Conservation (phyloP, 1,140 invertebrate genomes). For the Tetranychus urticae region DNA sequence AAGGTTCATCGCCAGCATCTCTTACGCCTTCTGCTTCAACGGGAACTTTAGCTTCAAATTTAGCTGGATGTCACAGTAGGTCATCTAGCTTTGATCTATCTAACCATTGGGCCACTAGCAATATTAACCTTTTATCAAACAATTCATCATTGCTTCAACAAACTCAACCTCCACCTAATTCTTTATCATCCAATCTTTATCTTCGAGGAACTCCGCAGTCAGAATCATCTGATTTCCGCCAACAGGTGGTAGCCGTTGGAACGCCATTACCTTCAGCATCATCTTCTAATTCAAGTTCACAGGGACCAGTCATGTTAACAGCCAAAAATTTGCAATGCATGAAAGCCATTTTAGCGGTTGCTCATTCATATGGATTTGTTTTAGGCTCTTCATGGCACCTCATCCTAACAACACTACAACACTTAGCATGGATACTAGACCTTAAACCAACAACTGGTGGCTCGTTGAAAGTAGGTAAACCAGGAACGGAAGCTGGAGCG, state of each 20-base stretch:
- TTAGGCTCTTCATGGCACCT: constrained; percentile 83
- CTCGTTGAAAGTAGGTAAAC: constrained; percentile 47
- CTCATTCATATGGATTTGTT: constrained; percentile 73
- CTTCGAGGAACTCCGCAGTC: constrained; percentile 45
- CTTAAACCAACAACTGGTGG: constrained; percentile 77
- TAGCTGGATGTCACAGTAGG: background rate
- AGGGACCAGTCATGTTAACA: constrained; percentile 77
- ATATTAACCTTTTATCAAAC: background rate
- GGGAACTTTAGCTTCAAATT: background rate
- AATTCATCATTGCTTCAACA: background rate
- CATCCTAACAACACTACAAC: constrained; percentile 60
- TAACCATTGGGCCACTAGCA: background rate
- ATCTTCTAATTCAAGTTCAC: constrained; percentile 41
- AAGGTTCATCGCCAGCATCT: background rate
- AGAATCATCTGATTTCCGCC: constrained; percentile 32
- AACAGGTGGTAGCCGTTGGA: constrained; percentile 72
- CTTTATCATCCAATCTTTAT: background rate
- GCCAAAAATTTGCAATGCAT: constrained; percentile 92
- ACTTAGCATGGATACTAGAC: constrained; percentile 92
- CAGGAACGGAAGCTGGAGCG: constrained; percentile 33
- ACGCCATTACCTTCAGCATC: constrained; percentile 57
- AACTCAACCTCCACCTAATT: background rate
- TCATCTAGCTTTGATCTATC: background rate
- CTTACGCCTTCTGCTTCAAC: background rate
- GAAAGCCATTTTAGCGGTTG: constrained; percentile 60